Evolutionary conservation across 92 coral and sea anemone genomes (phyloP), one percentile per base, ranked within the genome.

Genomic region (Bergia sp.): DNA sequence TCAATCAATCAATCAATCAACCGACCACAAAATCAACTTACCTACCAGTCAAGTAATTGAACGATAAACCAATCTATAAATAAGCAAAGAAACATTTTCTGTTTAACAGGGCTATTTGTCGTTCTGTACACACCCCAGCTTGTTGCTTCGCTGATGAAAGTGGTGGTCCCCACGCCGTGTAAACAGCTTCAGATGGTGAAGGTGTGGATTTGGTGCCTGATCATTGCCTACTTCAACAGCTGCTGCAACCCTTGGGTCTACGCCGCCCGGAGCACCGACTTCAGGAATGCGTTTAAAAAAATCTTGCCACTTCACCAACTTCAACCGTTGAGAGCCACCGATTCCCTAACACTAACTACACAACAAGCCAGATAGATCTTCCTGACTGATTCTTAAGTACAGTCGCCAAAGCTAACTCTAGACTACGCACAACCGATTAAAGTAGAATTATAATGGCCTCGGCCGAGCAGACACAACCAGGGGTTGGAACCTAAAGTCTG

Each of bases 141-240:
- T 37, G 66, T 71, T 37, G 78, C 44, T 36, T 69, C 87, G 1
- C 45, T 84, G 79, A 1, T 84, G 0, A 84, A 84, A 36, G 79
- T 84, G 1, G 79, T 36, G 44, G 47, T 47, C 18, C 87, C 87
- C 18, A 71, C 87, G 12, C 87, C n/a, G 23, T 84, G 87, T 20
- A 18, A 72, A 49, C 69, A 45, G 23, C 66, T 84, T 13, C 29
- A n/a, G 5, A 84, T 84, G 87, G 45, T 84, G 79, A 84, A 84
- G 7, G 79, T 45, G n/a, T 84, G 87, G 87, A 65, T 84, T 66
- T 84, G 87, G 87, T 84, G 87, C 50, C 74, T 84, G 79, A 36
- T 84, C 21, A 38, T 84, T 0, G 79, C 77, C 65, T 84, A 84
- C 41, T 69, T 84, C 44, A 71, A 84, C 45, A 84, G 87, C 43